A percentile compares a stretch with the other conserved stretches of the same genome.
These are phyloP conservation scores for Mimumesa dahlbomi DNA, from an alignment of 2,888 invertebrate genomes.

Conservation along the genomic window DNA sequence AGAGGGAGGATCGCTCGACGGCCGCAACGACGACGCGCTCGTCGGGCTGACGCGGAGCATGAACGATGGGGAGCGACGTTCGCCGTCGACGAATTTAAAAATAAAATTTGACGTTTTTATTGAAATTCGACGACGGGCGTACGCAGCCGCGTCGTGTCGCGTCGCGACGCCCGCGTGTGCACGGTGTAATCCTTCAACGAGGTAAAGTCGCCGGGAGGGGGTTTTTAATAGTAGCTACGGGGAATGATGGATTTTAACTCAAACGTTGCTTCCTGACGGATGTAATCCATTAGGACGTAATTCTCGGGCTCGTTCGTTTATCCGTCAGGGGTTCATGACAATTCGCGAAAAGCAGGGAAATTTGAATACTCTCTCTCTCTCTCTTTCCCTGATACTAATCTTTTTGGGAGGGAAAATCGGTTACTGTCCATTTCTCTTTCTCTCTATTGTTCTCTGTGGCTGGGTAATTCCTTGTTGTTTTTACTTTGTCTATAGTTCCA, in stretches of 20 bases:
- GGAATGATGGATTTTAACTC: conserved; percentile 59
- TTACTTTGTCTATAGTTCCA: no score
- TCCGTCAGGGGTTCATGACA: conserved; percentile 5
- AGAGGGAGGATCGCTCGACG: conserved; percentile 6
- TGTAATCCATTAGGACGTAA: conserved; percentile 52
- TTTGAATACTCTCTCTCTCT: no score
- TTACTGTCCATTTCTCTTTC: no score
- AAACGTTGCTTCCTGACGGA: conserved; percentile 15
- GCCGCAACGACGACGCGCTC: conserved; percentile 10
- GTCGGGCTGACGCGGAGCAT: conserved; percentile 57
- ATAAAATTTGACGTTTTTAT: conserved; percentile 72
- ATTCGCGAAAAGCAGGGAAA: neutral
- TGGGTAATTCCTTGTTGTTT: no score
- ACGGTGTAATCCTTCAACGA: conserved; percentile 39
- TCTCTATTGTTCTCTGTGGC: no score
- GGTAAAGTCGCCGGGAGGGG: conserved; percentile 9
- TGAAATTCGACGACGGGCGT: conserved; percentile 63
- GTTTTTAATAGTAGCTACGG: conserved; percentile 44
- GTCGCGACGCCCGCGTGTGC: neutral
- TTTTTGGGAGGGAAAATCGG: no score
- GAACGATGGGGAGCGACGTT: conserved; percentile 58
- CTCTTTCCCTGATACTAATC: no score
- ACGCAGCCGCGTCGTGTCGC: conserved; percentile 31
- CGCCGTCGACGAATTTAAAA: conserved; percentile 62
- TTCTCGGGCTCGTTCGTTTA: conserved; percentile 19